These are phyloP conservation scores for Bubo bubo DNA, from an alignment of 2,113 vertebrate species.

Conservation along the genomic window DNA sequence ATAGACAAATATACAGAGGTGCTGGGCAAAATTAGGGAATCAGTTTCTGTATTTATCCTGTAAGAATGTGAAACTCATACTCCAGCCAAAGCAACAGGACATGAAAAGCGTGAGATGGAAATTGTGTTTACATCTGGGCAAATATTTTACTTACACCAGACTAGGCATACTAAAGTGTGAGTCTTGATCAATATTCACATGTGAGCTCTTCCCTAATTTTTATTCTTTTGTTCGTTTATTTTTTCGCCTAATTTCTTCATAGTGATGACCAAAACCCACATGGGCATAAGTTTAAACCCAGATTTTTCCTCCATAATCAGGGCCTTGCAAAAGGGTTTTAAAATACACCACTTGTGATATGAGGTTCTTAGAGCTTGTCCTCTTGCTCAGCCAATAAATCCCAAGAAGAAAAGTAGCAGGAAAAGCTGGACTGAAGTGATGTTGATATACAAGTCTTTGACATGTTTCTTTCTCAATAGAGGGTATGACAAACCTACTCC, in stretches of 20 bases:
- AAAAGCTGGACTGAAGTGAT: background rate
- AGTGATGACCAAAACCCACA: background rate
- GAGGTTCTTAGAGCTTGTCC: background rate
- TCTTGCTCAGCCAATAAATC: background rate
- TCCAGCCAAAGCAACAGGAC: background rate
- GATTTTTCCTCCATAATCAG: background rate
- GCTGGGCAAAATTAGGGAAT: background rate
- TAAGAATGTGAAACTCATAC: background rate
- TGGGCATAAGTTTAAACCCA: background rate
- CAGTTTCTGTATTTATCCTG: fast-evolving
- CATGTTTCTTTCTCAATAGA: background rate
- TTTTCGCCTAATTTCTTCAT: background rate
- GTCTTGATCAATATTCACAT: background rate
- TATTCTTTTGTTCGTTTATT: background rate
- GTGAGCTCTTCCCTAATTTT: background rate
- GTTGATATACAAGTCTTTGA: background rate
- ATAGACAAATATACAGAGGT: fast-evolving
- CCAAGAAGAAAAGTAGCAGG: background rate
- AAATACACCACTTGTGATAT: background rate
- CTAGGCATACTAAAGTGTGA: background rate
- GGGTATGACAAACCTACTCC: fast-evolving
- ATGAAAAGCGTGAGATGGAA: background rate
- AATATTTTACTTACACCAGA: background rate
- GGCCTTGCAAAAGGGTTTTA: background rate
- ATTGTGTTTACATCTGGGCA: background rate